Percentiles rank a stretch among this genome's conserved stretches.
Conservation (phyloP, 64 coral and sea anemone genomes). For the Hydrozoanthus tunicans region DNA sequence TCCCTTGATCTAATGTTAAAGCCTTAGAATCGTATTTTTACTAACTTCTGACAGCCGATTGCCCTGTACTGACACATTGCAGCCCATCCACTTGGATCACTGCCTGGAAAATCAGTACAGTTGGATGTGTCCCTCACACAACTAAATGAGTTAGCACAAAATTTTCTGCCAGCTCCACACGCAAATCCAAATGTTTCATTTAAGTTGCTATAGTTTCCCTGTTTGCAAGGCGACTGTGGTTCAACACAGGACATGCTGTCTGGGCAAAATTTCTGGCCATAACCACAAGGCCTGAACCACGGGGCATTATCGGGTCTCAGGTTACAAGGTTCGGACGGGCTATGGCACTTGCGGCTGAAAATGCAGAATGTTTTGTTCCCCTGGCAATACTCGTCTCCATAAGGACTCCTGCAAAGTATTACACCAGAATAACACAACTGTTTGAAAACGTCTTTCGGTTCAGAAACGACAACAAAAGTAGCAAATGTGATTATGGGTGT, state of each 20-base stretch:
- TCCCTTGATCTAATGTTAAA: too few relatives aligned
- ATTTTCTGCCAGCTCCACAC: not conserved
- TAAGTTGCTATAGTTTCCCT: not conserved
- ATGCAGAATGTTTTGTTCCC: slow-evolving; percentile 27
- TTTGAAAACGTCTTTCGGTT: too few relatives aligned
- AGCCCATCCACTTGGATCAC: slow-evolving; percentile 32
- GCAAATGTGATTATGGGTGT: too few relatives aligned
- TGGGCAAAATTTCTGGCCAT: slow-evolving; percentile 37
- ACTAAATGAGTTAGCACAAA: not conserved
- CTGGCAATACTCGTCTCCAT: slow-evolving; percentile 17
- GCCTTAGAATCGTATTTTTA: too few relatives aligned
- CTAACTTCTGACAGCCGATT: slow-evolving; percentile 35
- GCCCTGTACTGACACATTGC: slow-evolving; percentile 35
- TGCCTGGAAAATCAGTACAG: not conserved
- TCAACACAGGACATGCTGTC: slow-evolving; percentile 34
- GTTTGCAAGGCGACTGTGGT: not conserved
- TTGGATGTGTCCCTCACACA: not conserved
- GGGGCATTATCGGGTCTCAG: not conserved
- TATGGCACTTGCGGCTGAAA: slow-evolving; percentile 8
- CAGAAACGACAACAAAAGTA: too few relatives aligned
- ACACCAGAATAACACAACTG: too few relatives aligned
- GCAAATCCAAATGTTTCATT: slow-evolving; percentile 42
- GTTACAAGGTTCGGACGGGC: not conserved
- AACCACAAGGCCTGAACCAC: slow-evolving; percentile 1
- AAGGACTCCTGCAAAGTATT: slow-evolving; percentile 11